Base-by-base conservation (phyloP, 2,113 vertebrate species). In the Lycaon pictus region DNA sequence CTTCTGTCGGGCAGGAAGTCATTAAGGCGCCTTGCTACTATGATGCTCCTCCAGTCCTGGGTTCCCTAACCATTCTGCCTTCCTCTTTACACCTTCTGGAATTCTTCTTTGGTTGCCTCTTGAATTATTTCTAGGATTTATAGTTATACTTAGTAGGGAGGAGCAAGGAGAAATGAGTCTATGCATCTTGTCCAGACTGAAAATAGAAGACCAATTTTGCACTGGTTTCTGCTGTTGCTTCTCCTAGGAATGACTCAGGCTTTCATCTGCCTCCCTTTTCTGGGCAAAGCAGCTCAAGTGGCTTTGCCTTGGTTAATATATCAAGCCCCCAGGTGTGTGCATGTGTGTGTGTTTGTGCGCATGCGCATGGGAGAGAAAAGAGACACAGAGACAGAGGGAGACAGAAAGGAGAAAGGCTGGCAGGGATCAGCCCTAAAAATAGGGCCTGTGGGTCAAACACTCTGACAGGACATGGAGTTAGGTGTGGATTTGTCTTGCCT, bases 131-230 rank as follows among this genome's bases (percentile, higher is more conserved):
- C 22, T 80, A 80, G 63, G 29, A 22, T 90, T 79, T 83, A 67
- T 86, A 55, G 29, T n/a, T 93, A 55, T 86, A 43, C 22, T 67
- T 65, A 58, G 48, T n/a, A 58, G 74, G 35, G 55, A 95, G 12
- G 12, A 80, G 37, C 23, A 94, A 25, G 60, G 67, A 74, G 53
- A 85, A 95, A 94, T 56, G 35, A 93, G 86, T 65, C 91, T 74
- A 76, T 6, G 3, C 48, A 51, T 56, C 63, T 63, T 94, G 48
- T 67, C 63, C 23, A 72, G 58, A 79, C 72, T 93, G 74, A n/a
- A 90, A 92, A 58, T 79, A 62, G 32, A 82, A 27, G 67, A 86
- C n/a, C 93, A 79, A 84, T 88, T 96, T 88, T 91, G 55, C 86
- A 86, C 23, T 84, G 69, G 53, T 55, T 88, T 91, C 76, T 97